Evolutionary conservation across 2,797 vertebrate species (phyloP).

Genomic region (Glyptemys insculpta): DNA sequence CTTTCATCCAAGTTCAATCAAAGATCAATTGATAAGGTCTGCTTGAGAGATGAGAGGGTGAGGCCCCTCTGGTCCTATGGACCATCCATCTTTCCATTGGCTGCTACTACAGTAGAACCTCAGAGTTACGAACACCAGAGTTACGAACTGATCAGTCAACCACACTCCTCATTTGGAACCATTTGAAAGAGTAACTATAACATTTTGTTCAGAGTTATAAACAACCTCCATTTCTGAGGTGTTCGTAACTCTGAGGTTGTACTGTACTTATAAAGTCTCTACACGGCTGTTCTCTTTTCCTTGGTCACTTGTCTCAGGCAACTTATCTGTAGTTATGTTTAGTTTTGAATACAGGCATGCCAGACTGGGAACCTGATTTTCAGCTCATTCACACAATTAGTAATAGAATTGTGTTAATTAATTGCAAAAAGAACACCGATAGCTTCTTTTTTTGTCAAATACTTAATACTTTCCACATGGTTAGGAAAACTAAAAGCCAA

Average conservation of each 20-base stretch:
- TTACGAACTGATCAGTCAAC: no score
- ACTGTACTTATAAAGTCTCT: constrained; percentile 2
- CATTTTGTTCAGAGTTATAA: no score
- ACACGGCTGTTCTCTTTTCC: constrained; percentile 35
- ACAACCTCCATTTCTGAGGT: neutral
- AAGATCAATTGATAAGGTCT: constrained; percentile 34
- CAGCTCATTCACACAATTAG: neutral
- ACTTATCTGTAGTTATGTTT: constrained; percentile 44
- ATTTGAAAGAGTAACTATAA: no score
- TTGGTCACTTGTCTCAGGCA: constrained; percentile 60
- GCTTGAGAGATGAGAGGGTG: constrained; percentile 23
- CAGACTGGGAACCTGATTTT: constrained; percentile 36
- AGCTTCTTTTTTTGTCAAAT: constrained; percentile 61
- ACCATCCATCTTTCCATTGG: constrained; percentile 19
- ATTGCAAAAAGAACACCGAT: neutral
- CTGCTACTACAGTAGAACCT: neutral
- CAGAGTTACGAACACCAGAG: no score
- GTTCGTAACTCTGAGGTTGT: neutral
- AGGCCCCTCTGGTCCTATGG: constrained; percentile 21
- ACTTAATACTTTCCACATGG: constrained; percentile 57
- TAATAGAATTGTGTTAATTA: constrained; percentile 59
- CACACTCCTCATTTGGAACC: no score
- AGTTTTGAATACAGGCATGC: constrained; percentile 50
- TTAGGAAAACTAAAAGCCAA: constrained; percentile 15
- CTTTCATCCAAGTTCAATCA: constrained; percentile 50